These are phyloP conservation scores for Lochmaea crataegi DNA, from an alignment of 2,888 invertebrate genomes.

Conservation along the genomic window DNA sequence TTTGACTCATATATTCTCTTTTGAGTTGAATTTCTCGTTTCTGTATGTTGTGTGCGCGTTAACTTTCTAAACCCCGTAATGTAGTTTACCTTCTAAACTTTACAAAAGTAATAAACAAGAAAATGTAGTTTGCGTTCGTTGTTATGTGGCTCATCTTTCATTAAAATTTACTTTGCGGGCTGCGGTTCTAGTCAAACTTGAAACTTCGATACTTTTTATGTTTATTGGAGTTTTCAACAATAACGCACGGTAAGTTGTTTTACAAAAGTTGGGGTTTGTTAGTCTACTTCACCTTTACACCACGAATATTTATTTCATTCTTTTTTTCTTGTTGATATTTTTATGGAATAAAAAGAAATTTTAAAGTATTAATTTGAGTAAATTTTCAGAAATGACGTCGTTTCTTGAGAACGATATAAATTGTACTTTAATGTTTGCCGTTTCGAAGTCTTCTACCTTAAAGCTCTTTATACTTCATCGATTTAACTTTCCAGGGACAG, in stretches of 20 bases:
- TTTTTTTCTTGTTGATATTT: slow-evolving; percentile 11
- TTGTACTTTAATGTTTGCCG: slow-evolving; percentile 54
- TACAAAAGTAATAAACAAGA: slow-evolving; percentile 32
- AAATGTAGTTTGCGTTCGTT: slow-evolving; percentile 23
- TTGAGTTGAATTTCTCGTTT: not conserved
- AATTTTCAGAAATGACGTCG: slow-evolving; percentile 48
- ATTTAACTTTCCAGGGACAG: slow-evolving; percentile 57
- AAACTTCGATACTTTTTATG: slow-evolving; percentile 5
- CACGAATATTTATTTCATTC: not conserved
- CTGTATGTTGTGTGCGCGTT: slow-evolving; percentile 6
- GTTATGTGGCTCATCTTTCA: slow-evolving; percentile 28
- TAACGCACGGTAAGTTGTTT: not conserved
- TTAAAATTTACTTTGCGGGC: slow-evolving; percentile 27
- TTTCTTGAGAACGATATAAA: slow-evolving; percentile 51
- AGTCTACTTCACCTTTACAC: not conserved
- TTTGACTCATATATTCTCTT: not conserved
- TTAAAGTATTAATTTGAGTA: slow-evolving; percentile 52
- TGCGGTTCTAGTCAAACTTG: slow-evolving; percentile 17
- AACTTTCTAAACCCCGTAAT: slow-evolving; percentile 26
- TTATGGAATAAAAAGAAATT: slow-evolving; percentile 30
- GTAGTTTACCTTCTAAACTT: slow-evolving; percentile 32
- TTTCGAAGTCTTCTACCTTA: slow-evolving; percentile 50
- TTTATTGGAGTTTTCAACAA: not conserved
- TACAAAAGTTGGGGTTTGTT: not conserved
- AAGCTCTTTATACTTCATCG: slow-evolving; percentile 54